Evolutionary conservation across 2,888 invertebrate genomes (phyloP).

Genomic region (Epiblema foenella): DNA sequence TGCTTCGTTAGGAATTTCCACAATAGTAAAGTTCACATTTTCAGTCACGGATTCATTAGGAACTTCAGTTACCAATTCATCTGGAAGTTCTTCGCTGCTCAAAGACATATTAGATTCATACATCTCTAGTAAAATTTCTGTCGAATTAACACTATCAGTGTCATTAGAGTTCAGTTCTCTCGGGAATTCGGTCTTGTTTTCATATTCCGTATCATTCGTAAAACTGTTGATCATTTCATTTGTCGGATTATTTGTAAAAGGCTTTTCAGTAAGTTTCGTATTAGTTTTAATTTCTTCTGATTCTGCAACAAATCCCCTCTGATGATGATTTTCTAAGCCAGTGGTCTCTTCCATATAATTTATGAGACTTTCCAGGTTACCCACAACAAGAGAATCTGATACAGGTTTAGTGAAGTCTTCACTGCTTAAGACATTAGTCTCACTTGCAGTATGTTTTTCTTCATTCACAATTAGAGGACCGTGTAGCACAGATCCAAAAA

Average conservation of each 20-base stretch:
- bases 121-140: slow-evolving; percentile 7
- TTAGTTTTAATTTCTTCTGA: not conserved
- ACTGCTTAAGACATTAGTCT: not conserved
- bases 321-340: not conserved
- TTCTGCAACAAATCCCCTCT: not conserved
- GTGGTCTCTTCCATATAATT: not conserved
- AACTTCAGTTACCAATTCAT: not conserved
- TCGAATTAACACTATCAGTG: not conserved
- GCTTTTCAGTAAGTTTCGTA: not conserved
- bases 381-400: not conserved
- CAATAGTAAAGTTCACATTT: not conserved
- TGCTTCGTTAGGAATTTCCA: not conserved
- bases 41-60: not conserved
- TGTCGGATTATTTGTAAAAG: not conserved
- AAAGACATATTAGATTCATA: slow-evolving; percentile 10
- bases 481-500: not conserved
- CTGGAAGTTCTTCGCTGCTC: slow-evolving; percentile 14
- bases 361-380: not conserved
- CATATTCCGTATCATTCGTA: not conserved
- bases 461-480: not conserved
- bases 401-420: not conserved
- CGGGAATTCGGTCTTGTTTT: not conserved
- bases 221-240: not conserved
- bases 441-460: not conserved
- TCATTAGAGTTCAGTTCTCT: not conserved